These are phyloP conservation scores for Psilopogon haemacephalus DNA, from an alignment of 2,113 vertebrate genomes.

Conservation along the genomic window DNA sequence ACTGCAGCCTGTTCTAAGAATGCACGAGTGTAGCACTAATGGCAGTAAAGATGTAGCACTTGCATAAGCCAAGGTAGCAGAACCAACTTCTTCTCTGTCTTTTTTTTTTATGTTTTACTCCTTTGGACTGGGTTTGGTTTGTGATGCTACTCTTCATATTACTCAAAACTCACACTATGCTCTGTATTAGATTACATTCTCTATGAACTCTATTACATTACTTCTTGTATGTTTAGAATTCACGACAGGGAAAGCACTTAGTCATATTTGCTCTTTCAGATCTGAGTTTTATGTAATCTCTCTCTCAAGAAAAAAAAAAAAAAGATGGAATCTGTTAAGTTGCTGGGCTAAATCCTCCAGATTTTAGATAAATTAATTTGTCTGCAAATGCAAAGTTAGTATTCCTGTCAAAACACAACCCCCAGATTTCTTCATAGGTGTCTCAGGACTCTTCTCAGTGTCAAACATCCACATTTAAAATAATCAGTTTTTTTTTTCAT, in stretches of 20 bases:
- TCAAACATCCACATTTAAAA: neutral
- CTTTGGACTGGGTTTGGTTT: neutral
- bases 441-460: neutral
- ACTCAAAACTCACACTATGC: neutral
- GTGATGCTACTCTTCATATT: neutral
- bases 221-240: neutral
- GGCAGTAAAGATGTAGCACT: neutral
- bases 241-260: neutral
- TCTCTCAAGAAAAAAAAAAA: neutral
- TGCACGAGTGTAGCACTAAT: neutral
- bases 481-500: neutral
- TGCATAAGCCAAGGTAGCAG: neutral
- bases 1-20: neutral
- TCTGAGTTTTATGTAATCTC: neutral
- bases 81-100: accelerated
- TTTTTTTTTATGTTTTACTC: no score
- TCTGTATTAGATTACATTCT: neutral
- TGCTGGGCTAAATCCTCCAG: no score
- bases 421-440: neutral
- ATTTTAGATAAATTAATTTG: neutral
- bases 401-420: neutral
- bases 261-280: neutral
- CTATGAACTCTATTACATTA: neutral
- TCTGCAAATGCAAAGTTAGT: neutral
- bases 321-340: neutral